Base-by-base conservation (phyloP, 1,140 invertebrate species). In the Leptinotarsa undecemlineata region DNA sequence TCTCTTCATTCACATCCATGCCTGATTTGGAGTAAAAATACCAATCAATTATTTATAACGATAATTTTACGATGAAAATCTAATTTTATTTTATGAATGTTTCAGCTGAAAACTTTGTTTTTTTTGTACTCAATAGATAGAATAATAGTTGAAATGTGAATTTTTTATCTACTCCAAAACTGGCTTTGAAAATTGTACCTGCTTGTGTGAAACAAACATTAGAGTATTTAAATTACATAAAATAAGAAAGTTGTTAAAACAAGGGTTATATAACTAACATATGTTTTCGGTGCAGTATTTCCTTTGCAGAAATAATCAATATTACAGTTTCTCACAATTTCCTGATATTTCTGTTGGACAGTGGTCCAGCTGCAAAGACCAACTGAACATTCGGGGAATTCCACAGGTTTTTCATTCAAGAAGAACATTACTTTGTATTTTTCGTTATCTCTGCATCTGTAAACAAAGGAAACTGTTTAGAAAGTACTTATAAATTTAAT, bases 341-440 rank as follows among this genome's bases (percentile, higher is more conserved):
- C n/a, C 76, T 77, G 73, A 20, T 78, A 78, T 60, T 81, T 79
- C 13, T 78, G 75, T 74, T 81, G 75, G 47, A 85, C 77, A 0
- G 77, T 79, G 26, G 76, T 74, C 89, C 89, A 91, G 70, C 88
- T 87, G 82, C 90, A 91, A 3, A 91, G 86, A 2, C 90, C 90
- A 1, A 90, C 89, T 1, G 86, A 85, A 79, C 90, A 91, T 48
- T 82, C 88, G 86, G 21, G 87, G 85, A 60, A 90, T 79, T 77
- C 83, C n/a, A 91, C 85, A 4, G 89, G 88, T 47, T 86, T 85
- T 81, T 91, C 89, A 79, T 91, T 91, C 47, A 90, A 84, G 71
- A 90, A 86, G 83, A 91, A 90, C 60, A 90, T 85, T 1, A 89
- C 89, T 83, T 89, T 89, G 79, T 90, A 86, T 69, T 84, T 82